These are phyloP conservation scores for Monarcha castaneiventris DNA, from an alignment of 2,113 vertebrate genomes.

Conservation along the genomic window DNA sequence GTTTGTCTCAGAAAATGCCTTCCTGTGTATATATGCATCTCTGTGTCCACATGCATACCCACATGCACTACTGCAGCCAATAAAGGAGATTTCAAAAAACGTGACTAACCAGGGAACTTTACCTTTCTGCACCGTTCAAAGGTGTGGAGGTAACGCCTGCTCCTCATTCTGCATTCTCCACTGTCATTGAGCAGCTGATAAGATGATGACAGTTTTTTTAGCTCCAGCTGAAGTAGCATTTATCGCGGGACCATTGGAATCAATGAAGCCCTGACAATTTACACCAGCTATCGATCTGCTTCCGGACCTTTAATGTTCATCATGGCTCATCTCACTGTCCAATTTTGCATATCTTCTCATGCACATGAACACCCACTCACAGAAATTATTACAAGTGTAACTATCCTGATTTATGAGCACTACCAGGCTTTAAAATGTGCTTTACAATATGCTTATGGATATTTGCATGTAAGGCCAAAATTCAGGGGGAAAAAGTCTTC, in stretches of 20 bases:
- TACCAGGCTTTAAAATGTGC: neutral
- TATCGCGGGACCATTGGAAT: neutral
- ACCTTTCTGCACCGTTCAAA: neutral
- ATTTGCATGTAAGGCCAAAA: neutral
- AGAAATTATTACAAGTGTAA: neutral
- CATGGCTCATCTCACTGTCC: slow-evolving; percentile 7
- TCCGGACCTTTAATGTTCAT: neutral
- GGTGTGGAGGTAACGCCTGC: neutral
- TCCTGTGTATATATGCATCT: neutral
- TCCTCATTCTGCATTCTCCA: neutral
- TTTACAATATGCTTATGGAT: neutral
- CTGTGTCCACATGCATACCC: neutral
- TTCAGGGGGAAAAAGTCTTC: neutral
- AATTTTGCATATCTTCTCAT: neutral
- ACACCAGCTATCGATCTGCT: neutral
- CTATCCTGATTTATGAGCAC: neutral
- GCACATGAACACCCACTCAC: neutral
- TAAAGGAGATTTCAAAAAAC: neutral
- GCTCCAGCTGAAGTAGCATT: neutral
- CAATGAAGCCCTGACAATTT: slow-evolving; percentile 42
- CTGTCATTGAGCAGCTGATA: neutral
- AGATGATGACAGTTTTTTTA: neutral
- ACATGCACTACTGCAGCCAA: neutral
- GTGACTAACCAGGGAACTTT: neutral
- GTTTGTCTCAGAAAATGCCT: neutral